These are phyloP conservation scores for Sesamia inferens DNA, from an alignment of 2,888 invertebrate genomes.

Conservation along the genomic window DNA sequence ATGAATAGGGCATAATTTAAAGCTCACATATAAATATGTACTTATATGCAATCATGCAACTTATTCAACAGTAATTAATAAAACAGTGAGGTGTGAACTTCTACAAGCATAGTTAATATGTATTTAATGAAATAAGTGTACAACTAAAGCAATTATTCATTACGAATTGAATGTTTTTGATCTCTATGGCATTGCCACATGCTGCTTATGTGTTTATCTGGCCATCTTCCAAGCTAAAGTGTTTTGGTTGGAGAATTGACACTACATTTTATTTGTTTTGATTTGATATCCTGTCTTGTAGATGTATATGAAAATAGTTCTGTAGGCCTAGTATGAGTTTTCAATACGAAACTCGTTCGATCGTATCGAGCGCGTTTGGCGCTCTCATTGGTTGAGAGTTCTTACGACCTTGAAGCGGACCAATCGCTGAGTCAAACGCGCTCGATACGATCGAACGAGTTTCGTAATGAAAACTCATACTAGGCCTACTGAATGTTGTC, in stretches of 20 bases:
- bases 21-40: not conserved
- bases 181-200: conserved; percentile 63
- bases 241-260: conserved; percentile 68
- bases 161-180: conserved; percentile 61
- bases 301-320: not conserved
- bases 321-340: too few relatives aligned
- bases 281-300: conserved; percentile 44
- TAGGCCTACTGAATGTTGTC: not conserved
- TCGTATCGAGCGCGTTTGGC: too few relatives aligned
- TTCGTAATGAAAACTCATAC: too few relatives aligned
- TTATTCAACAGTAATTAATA: conserved; percentile 19
- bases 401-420: too few relatives aligned
- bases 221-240: conserved; percentile 76
- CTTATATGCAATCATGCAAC: not conserved
- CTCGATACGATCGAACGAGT: too few relatives aligned
- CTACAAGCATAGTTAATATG: not conserved
- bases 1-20: conserved; percentile 10
- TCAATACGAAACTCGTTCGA: too few relatives aligned
- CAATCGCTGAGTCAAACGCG: too few relatives aligned
- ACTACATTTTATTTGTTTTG: conserved; percentile 66
- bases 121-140: conserved; percentile 38
- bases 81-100: conserved; percentile 23
- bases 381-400: too few relatives aligned
- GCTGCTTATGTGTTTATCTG: conserved; percentile 72
- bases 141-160: conserved; percentile 30